Conservation (phyloP, 2,113 vertebrate species). For the Sturnira hondurensis region DNA sequence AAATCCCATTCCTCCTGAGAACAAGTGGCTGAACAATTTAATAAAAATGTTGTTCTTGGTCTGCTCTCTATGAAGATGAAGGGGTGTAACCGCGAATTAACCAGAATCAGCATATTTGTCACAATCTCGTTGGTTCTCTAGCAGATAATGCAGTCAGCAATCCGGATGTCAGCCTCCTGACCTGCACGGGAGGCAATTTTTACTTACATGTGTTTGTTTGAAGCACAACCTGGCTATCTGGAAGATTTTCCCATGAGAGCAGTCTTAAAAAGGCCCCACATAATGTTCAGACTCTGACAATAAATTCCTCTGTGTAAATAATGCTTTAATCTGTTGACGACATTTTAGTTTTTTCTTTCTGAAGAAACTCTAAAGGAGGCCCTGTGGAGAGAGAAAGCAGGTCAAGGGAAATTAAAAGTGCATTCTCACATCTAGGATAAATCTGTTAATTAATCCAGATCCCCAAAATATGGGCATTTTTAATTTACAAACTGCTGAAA, state of each 20-base stretch:
- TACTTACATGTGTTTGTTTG: neutral
- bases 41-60: neutral
- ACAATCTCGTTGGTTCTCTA: neutral
- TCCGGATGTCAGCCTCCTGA: neutral
- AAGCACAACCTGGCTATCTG: neutral
- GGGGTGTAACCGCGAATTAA: neutral
- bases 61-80: neutral
- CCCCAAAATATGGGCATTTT: slow-evolving; percentile 42
- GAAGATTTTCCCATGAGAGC: slow-evolving; percentile 24
- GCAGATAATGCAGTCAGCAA: neutral
- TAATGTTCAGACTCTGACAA: slow-evolving; percentile 9
- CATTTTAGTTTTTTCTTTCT: slow-evolving; percentile 76
- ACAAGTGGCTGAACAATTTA: neutral
- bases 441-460: slow-evolving; percentile 73
- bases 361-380: slow-evolving; percentile 66
- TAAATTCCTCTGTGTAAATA: slow-evolving; percentile 66
- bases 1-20: neutral
- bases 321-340: slow-evolving; percentile 63
- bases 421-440: slow-evolving; percentile 71
- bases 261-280: slow-evolving; percentile 7
- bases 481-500: slow-evolving; percentile 72
- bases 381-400: slow-evolving; percentile 68
- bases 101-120: neutral
- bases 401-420: slow-evolving; percentile 72
- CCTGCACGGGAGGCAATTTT: neutral